These are phyloP conservation scores for Helogale parvula DNA, from an alignment of 2,113 vertebrate genomes.

Conservation along the genomic window DNA sequence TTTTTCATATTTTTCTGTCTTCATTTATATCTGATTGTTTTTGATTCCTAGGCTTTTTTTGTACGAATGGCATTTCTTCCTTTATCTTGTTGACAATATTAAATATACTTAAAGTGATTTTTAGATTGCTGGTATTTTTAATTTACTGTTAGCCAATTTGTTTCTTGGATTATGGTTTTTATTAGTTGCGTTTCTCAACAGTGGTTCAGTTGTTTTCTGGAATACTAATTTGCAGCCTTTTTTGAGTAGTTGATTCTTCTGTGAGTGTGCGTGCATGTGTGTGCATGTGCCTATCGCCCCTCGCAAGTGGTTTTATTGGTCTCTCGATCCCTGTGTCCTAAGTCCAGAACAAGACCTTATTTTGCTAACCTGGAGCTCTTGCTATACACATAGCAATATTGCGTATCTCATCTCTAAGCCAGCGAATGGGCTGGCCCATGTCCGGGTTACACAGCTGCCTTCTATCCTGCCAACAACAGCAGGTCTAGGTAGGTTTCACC, in stretches of 20 bases:
- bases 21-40: slow-evolving; percentile 6
- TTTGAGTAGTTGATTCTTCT: background rate
- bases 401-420: background rate
- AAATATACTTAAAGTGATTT: slow-evolving; percentile 24
- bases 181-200: background rate
- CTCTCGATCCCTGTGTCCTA: background rate
- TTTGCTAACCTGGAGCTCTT: background rate
- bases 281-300: background rate
- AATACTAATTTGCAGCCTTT: background rate
- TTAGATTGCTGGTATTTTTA: slow-evolving; percentile 56
- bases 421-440: background rate
- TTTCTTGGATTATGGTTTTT: slow-evolving; percentile 33
- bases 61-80: background rate
- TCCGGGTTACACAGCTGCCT: background rate
- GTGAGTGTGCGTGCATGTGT: background rate
- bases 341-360: background rate
- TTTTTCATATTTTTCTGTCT: background rate
- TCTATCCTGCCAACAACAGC: background rate
- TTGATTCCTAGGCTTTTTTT: background rate
- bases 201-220: background rate
- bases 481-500: background rate
- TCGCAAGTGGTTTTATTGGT: background rate
- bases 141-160: slow-evolving; percentile 19
- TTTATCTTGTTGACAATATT: background rate
- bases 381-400: background rate